Base-by-base conservation (phyloP, 2,797 vertebrate genomes). In the Hydrocynus forskahlii region DNA sequence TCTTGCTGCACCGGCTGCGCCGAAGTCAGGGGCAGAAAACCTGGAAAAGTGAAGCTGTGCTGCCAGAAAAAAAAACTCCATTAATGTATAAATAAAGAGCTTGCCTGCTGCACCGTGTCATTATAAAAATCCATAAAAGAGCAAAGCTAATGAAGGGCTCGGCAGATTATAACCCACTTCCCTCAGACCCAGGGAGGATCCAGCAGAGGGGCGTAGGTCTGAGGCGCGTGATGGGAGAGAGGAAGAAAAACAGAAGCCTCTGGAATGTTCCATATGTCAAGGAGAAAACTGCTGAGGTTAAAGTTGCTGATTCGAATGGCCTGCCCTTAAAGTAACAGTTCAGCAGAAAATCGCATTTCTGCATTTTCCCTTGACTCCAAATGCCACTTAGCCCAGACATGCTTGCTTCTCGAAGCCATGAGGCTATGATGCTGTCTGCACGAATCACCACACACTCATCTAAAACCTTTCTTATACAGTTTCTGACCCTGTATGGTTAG, bases 101-200 rank as follows among this genome's bases (percentile, higher is more conserved):
- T 17, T 8, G 43, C 12, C 71, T 45, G 12, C 2, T 55, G 54
- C 64, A 71, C 29, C 67, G 10, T 75, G 71, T 80, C 81, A 86
- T 90, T 75, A 83, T 68, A 66, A 52, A 86, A 59, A 84, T 87
- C 90, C 35, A 89, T 89, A 35, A 91, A 89, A 0, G 82, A 87
- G 78, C 88, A 87, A n/a, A 88, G 64, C 48, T 8, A 43, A 63
- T 19, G 71, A 67, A 72, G 1, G 21, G 63, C 23, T 29, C 21
- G 7, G 50, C 48, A 79, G 83, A 79, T 84, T 76, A 84, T 55
- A 81, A 59, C 43, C 45, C 72, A n/a, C 57, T 71, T 83, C 52
- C 57, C 68, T 75, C 79, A 63, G 6, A 69, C 19, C 62, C 29
- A 9, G 72, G 55, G 66, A 54, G 66, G 71, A 70, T 83, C 71